Evolutionary conservation across 1,140 invertebrate genomes (phyloP).

Genomic region (Dreissena rostriformis): DNA sequence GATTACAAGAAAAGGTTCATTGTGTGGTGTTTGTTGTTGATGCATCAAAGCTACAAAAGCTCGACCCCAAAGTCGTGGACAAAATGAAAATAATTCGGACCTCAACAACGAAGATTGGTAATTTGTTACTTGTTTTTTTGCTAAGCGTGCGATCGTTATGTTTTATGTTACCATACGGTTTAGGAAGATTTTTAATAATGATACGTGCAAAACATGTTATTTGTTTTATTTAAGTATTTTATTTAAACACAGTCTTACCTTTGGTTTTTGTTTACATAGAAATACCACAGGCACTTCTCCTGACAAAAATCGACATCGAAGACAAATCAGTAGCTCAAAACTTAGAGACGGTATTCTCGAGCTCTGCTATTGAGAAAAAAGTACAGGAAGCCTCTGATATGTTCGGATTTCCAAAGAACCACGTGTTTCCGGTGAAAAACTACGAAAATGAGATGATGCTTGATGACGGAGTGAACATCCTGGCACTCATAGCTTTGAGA

Average conservation of each 20-base stretch:
- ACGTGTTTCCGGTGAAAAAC: constrained; percentile 51
- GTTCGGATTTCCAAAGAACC: constrained; percentile 22
- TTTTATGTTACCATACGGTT: too few species aligned
- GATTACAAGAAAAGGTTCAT: constrained; percentile 36
- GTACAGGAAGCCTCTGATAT: constrained; percentile 35
- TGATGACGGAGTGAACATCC: constrained; percentile 22
- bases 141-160: too few species aligned
- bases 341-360: constrained; percentile 1
- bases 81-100: constrained; percentile 19
- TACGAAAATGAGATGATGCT: constrained; percentile 39
- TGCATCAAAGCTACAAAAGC: constrained; percentile 18
- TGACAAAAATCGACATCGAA: constrained; percentile 47
- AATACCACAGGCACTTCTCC: constrained; percentile 41
- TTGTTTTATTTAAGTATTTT: too few species aligned
- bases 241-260: too few species aligned
- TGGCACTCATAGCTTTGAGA: constrained; percentile 1
- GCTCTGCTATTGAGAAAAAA: neutral
- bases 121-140: too few species aligned
- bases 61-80: constrained; percentile 11
- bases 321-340: constrained; percentile 12
- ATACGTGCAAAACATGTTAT: too few species aligned
- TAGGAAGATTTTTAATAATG: too few species aligned
- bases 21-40: constrained; percentile 47
- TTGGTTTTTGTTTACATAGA: neutral
- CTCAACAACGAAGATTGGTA: constrained; percentile 6